These are phyloP conservation scores for Poeciliopsis occidentalis DNA, from an alignment of 2,113 vertebrate species.

Conservation along the genomic window DNA sequence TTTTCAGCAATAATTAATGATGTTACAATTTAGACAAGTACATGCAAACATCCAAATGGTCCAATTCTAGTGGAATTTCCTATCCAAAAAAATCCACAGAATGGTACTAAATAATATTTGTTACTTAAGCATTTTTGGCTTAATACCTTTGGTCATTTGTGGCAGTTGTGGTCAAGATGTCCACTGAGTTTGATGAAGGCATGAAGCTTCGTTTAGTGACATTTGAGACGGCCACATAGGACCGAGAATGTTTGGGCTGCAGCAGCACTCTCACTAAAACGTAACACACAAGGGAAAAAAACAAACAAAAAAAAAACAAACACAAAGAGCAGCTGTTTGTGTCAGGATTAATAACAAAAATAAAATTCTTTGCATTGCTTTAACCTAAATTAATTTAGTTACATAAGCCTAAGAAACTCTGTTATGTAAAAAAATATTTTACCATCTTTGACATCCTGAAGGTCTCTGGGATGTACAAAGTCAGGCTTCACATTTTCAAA, in stretches of 20 bases:
- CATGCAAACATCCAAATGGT: background rate
- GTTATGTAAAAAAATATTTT: conserved; percentile 23
- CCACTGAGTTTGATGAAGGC: conserved; percentile 78
- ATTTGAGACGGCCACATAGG: conserved; percentile 85
- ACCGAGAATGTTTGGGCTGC: conserved; percentile 85
- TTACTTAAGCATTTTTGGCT: background rate
- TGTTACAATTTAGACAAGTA: background rate
- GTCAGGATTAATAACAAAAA: background rate
- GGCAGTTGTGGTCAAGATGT: conserved; percentile 60
- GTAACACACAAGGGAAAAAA: background rate
- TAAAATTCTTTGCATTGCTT: background rate
- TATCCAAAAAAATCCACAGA: background rate
- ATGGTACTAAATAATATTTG: background rate
- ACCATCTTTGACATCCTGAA: conserved; percentile 92
- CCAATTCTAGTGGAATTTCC: background rate
- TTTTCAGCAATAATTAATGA: background rate
- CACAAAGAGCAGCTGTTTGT: no score
- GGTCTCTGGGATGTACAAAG: conserved; percentile 91
- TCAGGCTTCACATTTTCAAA: conserved; percentile 94
- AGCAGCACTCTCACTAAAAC: conserved; percentile 83
- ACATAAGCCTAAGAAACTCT: background rate
- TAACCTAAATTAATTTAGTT: background rate
- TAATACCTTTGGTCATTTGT: conserved; percentile 73
- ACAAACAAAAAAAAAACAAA: background rate
- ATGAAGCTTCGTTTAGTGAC: conserved; percentile 89